Base-by-base conservation (phyloP, 1,140 invertebrate genomes). In the Drosophila virilis region DNA sequence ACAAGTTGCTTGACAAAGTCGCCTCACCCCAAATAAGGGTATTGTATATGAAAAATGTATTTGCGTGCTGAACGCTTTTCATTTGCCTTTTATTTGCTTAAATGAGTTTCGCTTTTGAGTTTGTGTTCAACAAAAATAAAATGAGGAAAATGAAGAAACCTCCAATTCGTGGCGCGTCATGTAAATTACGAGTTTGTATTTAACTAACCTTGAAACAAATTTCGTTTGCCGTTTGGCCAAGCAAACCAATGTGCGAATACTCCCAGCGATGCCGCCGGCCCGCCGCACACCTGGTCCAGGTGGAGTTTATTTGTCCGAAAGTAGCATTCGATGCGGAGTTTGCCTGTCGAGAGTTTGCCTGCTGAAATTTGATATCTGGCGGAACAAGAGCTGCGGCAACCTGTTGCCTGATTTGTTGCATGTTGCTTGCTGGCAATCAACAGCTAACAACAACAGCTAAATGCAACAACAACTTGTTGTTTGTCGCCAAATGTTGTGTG, bases 351-450 rank as follows among this genome's bases (percentile, higher is more conserved):
- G 8, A 37, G 46, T n/a, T n/a, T n/a, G n/a, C n/a, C n/a, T n/a
- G n/a, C 13, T 61, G 74, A 73, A 77, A 77, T 77, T 77, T 73
- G 74, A 77, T 77, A 77, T 67, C 57, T 72, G 61, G 58, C 51
- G 58, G 45, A 42, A 54, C 43, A 67, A 57, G 40, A 61, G 48
- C 57, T 51, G 32, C 32, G 62, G 58, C 58, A 73, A 73, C 74
- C 69, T 66, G 74, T 77, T 77, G 74, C 74, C 70, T 67, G 74
- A 77, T 77, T 73, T 73, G 69, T 61, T 73, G 73, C 68, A 74
- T 75, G 54, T 65, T 71, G 73, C 45, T 59, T 65, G 59, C 54
- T 33, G 59, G 72, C 72, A 71, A 71, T 64, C 68, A 74, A 70
- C 66, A 69, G 66, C 42, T 51, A 71, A 51, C 71, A 69, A 51